Evolutionary conservation across 2,797 vertebrate species (phyloP).

Genomic region (Ctenosaura bakeri): DNA sequence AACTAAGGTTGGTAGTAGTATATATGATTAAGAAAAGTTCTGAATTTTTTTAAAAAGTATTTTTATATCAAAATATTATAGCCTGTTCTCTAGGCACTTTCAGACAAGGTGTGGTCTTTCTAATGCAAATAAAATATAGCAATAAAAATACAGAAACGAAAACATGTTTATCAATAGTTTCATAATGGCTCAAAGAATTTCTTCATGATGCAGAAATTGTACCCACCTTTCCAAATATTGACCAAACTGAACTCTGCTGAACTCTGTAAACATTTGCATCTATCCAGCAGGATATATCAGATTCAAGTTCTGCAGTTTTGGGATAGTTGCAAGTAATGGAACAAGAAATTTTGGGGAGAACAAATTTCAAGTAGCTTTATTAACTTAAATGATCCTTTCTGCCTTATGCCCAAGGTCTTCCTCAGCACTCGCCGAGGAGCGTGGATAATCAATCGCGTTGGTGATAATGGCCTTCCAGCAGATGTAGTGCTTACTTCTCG

Average conservation of each 20-base stretch:
- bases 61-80: too few species aligned
- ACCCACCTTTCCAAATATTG: neutral
- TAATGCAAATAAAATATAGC: neutral
- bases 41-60: too few species aligned
- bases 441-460: conserved; percentile 88
- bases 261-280: neutral
- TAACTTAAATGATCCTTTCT: conserved; percentile 5
- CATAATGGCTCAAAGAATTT: neutral
- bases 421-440: conserved; percentile 90
- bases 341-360: neutral
- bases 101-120: neutral
- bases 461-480: conserved; percentile 82
- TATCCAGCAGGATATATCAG: neutral
- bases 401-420: conserved; percentile 86
- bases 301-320: neutral
- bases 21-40: too few species aligned
- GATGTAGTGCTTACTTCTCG: conserved; percentile 79
- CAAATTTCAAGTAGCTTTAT: neutral
- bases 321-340: neutral
- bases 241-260: neutral
- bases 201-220: neutral
- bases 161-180: neutral
- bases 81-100: too few species aligned
- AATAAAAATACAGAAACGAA: neutral
- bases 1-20: too few species aligned